phyloP scores from a whole-genome alignment of 2,797 vertebrate genomes.

The Eremophila alpestris region DNA sequence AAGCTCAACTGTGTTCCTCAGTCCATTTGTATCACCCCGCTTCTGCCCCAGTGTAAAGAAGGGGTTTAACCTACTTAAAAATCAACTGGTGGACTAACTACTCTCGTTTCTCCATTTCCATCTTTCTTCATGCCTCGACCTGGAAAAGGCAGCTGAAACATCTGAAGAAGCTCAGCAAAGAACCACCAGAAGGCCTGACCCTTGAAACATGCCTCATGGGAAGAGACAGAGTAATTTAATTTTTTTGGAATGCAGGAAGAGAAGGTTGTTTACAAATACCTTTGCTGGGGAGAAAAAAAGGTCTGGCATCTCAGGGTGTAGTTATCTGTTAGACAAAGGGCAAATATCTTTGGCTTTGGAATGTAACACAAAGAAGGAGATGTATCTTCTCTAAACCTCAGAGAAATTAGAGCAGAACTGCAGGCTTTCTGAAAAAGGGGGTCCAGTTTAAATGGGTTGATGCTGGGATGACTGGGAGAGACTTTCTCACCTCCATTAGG shows the following conservation, averaged over 20 bases:
- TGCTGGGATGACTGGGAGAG: background rate
- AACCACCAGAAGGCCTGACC: background rate
- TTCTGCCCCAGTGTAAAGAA: background rate
- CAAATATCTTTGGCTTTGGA: background rate
- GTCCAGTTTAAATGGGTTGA: background rate
- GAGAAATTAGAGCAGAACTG: background rate
- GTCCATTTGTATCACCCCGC: background rate
- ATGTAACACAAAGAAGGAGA: background rate
- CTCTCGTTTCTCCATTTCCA: background rate
- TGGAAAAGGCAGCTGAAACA: background rate
- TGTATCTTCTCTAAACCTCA: background rate
- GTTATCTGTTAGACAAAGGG: constrained; percentile 34
- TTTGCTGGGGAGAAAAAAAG: background rate
- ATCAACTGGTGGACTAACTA: background rate
- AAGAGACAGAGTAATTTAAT: background rate
- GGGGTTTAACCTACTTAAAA: background rate
- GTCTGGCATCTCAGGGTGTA: background rate
- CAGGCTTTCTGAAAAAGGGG: background rate
- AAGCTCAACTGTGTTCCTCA: background rate
- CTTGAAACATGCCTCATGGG: background rate
- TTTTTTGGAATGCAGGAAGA: background rate
- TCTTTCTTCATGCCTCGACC: background rate
- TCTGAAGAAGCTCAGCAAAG: background rate
- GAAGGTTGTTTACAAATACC: constrained; percentile 42
- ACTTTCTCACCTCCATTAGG: background rate